These are phyloP conservation scores for Hiodon alosoides DNA, from an alignment of 2,113 vertebrate genomes.

Conservation along the genomic window DNA sequence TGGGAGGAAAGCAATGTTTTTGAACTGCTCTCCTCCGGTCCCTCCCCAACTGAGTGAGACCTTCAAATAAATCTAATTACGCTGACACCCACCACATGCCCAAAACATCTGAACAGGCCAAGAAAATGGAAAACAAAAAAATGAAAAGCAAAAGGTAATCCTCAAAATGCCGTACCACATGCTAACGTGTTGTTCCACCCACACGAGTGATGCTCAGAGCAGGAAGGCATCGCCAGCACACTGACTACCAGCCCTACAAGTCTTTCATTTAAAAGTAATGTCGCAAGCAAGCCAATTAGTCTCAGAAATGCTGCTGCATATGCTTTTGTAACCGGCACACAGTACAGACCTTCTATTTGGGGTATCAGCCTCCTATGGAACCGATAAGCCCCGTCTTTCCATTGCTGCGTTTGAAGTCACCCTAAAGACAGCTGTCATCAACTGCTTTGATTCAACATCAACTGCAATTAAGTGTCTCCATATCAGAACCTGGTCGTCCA, in stretches of 20 bases:
- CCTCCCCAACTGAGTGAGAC: too few relatives aligned
- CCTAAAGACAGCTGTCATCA: neutral
- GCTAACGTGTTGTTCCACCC: too few relatives aligned
- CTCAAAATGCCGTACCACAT: too few relatives aligned
- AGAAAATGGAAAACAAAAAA: too few relatives aligned
- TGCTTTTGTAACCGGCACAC: neutral
- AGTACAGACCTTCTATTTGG: neutral
- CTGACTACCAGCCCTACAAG: too few relatives aligned
- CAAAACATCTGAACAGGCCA: too few relatives aligned
- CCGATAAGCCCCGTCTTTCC: constrained; percentile 6
- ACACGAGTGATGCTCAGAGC: too few relatives aligned
- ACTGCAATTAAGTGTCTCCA: neutral
- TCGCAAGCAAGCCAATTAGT: neutral
- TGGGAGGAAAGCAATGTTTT: neutral
- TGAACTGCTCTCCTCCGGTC: too few relatives aligned
- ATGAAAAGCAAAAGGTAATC: too few relatives aligned
- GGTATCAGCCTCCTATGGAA: neutral
- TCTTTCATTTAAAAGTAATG: neutral
- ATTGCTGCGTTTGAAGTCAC: constrained; percentile 10
- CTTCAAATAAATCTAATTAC: too few relatives aligned
- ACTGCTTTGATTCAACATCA: neutral
- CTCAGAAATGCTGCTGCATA: neutral
- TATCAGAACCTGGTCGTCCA: constrained; percentile 1
- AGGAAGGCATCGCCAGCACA: neutral
- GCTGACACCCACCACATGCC: too few relatives aligned